Conservation (phyloP, 2,888 invertebrate genomes). For the Uloborus plumipes region DNA sequence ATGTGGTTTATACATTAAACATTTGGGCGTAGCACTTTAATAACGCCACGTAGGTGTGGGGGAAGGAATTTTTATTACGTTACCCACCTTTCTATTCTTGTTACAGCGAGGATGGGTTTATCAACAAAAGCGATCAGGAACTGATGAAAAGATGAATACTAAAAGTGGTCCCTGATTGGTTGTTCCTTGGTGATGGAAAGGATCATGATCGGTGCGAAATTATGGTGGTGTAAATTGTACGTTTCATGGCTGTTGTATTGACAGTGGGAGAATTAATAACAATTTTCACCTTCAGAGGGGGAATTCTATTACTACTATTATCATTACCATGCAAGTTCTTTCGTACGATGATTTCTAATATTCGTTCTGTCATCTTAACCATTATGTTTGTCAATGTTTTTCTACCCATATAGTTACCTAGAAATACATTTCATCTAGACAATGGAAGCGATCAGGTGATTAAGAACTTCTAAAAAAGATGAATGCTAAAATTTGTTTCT, state of each 20-base stretch:
- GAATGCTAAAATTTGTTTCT: no score
- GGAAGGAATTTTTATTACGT: conserved; percentile 35
- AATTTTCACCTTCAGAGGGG: no score
- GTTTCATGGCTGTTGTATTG: background rate
- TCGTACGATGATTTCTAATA: no score
- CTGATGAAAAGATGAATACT: conserved; percentile 59
- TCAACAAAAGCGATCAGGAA: conserved; percentile 34
- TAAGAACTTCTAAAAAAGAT: no score
- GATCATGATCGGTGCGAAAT: conserved; percentile 16
- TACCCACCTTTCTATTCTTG: conserved; percentile 12
- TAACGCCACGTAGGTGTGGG: conserved; percentile 18
- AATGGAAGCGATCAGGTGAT: no score
- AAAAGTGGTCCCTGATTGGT: conserved; percentile 14
- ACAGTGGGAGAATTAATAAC: no score
- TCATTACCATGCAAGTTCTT: no score
- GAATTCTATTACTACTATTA: no score
- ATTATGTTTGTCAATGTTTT: no score
- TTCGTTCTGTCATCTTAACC: no score
- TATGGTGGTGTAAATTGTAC: conserved; percentile 31
- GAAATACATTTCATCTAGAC: no score
- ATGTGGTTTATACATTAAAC: conserved; percentile 61
- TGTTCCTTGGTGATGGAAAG: conserved; percentile 7
- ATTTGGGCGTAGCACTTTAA: conserved; percentile 57
- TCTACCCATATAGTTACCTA: no score
- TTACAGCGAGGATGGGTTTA: conserved; percentile 42